Evolutionary conservation across 92 coral and sea anemone species (phyloP).

Genomic region (Phenganax stokvisi): DNA sequence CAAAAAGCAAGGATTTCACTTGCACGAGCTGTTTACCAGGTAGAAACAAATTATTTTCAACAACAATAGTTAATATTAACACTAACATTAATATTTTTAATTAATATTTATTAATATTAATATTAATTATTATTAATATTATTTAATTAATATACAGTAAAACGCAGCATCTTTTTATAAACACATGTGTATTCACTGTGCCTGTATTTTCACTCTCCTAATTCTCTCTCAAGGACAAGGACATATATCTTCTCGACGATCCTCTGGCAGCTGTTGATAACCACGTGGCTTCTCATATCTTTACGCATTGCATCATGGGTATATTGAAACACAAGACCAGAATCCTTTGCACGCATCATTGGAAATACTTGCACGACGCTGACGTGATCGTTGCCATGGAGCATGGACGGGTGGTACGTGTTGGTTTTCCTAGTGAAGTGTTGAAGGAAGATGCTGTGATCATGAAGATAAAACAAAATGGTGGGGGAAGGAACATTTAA

Average conservation of each 20-base stretch:
- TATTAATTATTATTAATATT: no score
- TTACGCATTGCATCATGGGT: slow-evolving; percentile 94
- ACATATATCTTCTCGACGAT: slow-evolving; percentile 85
- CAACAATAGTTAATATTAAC: no score
- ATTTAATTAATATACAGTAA: no score
- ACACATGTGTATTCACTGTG: no score
- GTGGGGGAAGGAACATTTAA: not conserved
- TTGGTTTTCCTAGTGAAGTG: slow-evolving; percentile 70
- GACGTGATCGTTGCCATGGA: slow-evolving; percentile 82
- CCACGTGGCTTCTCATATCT: slow-evolving; percentile 93
- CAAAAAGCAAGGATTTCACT: slow-evolving; percentile 88
- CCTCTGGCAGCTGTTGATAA: slow-evolving; percentile 94
- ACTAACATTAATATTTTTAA: no score
- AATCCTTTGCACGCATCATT: slow-evolving; percentile 97
- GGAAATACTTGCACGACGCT: slow-evolving; percentile 73
- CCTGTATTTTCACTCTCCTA: no score
- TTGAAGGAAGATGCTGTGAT: slow-evolving; percentile 53
- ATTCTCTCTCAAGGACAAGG: slow-evolving; percentile 55
- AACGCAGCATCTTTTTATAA: no score
- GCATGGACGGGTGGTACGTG: slow-evolving; percentile 56
- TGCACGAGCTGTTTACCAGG: slow-evolving; percentile 97
- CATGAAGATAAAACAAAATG: slow-evolving; percentile 46
- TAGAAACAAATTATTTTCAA: slow-evolving; percentile 14
- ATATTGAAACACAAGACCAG: slow-evolving; percentile 77
- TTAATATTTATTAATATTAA: no score